A percentile compares a stretch with the other conserved stretches of the same genome.
These are phyloP conservation scores for Agrotis ipsilon DNA, from an alignment of 2,888 invertebrate genomes.

Conservation along the genomic window DNA sequence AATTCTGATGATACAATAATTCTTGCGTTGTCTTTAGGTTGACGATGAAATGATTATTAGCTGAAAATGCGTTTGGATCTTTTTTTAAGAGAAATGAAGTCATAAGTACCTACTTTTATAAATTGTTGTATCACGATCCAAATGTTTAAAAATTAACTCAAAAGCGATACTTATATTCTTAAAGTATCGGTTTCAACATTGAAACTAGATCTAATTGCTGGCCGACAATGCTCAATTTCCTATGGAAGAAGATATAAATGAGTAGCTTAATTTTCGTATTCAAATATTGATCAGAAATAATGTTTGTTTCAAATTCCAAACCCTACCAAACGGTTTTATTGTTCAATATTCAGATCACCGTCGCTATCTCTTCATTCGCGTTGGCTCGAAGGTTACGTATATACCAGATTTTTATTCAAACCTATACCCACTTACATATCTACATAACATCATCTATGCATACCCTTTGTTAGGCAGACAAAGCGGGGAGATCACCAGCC, in stretches of 20 bases:
- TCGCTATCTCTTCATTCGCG: slow-evolving; percentile 16
- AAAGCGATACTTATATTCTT: not conserved
- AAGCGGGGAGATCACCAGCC: slow-evolving; percentile 34
- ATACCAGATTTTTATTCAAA: slow-evolving; percentile 40
- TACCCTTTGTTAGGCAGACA: slow-evolving; percentile 42
- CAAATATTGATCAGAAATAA: not conserved
- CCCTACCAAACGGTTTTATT: slow-evolving; percentile 1
- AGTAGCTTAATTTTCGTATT: too few species aligned
- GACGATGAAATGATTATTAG: slow-evolving; percentile 31
- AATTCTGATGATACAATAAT: slow-evolving; percentile 60
- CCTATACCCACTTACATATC: not conserved
- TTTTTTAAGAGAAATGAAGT: not conserved
- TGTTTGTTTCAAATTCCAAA: too few species aligned
- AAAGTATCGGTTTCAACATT: not conserved
- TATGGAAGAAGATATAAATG: too few species aligned
- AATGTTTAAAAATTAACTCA: not conserved
- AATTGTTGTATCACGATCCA: not conserved
- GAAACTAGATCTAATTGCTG: not conserved
- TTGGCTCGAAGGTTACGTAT: slow-evolving; percentile 23
- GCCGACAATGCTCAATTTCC: too few species aligned
- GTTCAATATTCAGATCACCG: slow-evolving; percentile 36
- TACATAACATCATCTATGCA: slow-evolving; percentile 28
- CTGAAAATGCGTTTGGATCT: slow-evolving; percentile 5
- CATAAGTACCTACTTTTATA: too few species aligned
- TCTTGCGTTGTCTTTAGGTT: slow-evolving; percentile 34